Percentiles rank a stretch among this genome's conserved stretches.
phyloP scores from a whole-genome alignment of 2,888 invertebrate species.

The Linyphia triangularis region DNA sequence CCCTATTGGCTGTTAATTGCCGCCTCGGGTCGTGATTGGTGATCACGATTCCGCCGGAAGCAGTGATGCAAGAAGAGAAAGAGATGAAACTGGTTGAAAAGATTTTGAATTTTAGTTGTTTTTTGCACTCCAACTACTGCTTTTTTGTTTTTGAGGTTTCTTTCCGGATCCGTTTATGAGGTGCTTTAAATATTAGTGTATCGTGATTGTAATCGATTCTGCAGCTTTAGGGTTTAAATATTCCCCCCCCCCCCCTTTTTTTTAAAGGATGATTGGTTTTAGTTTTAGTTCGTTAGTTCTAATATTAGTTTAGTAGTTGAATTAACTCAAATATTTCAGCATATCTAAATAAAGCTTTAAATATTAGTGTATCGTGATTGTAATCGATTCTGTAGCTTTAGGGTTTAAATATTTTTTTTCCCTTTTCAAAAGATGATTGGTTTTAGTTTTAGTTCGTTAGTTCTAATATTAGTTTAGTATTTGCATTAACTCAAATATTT shows the following conservation, averaged over 20 bases:
- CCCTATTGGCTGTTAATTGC: slow-evolving; percentile 46
- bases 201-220: slow-evolving; percentile 38
- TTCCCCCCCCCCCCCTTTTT: too few species aligned
- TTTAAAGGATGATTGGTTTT: too few species aligned
- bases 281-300: too few species aligned
- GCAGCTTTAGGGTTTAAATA: background rate
- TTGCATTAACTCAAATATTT: too few species aligned
- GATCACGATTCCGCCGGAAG: slow-evolving; percentile 72
- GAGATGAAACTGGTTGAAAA: slow-evolving; percentile 42
- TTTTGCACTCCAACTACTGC: slow-evolving; percentile 6
- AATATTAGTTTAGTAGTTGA: too few species aligned
- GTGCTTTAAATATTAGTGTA: background rate
- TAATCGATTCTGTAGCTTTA: slow-evolving; percentile 10
- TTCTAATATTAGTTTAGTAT: too few species aligned
- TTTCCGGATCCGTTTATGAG: background rate
- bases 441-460: too few species aligned
- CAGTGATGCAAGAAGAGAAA: slow-evolving; percentile 58
- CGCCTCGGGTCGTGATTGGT: slow-evolving; percentile 71
- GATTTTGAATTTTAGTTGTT: slow-evolving; percentile 31
- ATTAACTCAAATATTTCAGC: too few species aligned
- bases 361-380: slow-evolving; percentile 13
- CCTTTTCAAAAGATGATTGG: too few species aligned
- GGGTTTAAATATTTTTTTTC: too few species aligned
- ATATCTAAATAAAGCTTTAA: too few species aligned
- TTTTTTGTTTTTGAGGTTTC: slow-evolving; percentile 20